Percentiles rank a stretch among this genome's conserved stretches.
phyloP scores from a whole-genome alignment of 1,140 invertebrate genomes.

The Camponotus vicinus region DNA sequence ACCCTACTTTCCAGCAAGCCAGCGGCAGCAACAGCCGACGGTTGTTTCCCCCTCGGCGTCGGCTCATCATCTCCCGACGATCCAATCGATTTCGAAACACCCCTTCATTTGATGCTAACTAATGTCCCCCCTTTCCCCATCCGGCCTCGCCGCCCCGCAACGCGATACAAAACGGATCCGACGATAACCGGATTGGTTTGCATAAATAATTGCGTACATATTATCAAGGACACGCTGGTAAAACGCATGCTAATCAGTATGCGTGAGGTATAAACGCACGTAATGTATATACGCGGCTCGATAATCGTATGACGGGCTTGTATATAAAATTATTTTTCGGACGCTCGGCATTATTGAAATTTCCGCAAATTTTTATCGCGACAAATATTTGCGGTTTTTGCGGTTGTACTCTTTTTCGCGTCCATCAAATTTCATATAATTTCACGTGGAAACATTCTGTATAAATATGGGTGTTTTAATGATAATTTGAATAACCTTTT shows the following conservation, averaged over 20 bases:
- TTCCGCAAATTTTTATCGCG: conserved; percentile 1
- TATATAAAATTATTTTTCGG: conserved; percentile 47
- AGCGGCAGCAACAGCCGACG: conserved; percentile 51
- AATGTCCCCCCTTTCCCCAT: conserved; percentile 52
- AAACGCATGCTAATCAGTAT: conserved; percentile 66
- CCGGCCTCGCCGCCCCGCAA: background rate
- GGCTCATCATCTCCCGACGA: conserved; percentile 47
- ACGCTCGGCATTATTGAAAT: conserved; percentile 20
- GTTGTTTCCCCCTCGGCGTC: conserved; percentile 39
- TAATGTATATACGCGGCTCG: conserved; percentile 23
- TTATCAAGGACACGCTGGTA: conserved; percentile 64
- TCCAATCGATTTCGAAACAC: conserved; percentile 71
- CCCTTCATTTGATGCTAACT: conserved; percentile 68
- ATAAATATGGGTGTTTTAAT: background rate
- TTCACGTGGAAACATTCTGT: background rate
- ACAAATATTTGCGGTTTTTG: background rate
- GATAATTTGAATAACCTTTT: background rate
- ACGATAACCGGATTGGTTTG: conserved; percentile 69
- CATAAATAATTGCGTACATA: conserved; percentile 73
- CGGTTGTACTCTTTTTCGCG: background rate
- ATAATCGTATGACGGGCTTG: conserved; percentile 27
- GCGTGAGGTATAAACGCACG: conserved; percentile 38
- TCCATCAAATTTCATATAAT: background rate
- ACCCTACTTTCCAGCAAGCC: conserved; percentile 68
- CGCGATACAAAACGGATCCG: conserved; percentile 69